Percentiles rank a stretch among this genome's conserved stretches.
These are phyloP conservation scores for Apis cerana DNA, from an alignment of 1,140 invertebrate species.

Conservation along the genomic window DNA sequence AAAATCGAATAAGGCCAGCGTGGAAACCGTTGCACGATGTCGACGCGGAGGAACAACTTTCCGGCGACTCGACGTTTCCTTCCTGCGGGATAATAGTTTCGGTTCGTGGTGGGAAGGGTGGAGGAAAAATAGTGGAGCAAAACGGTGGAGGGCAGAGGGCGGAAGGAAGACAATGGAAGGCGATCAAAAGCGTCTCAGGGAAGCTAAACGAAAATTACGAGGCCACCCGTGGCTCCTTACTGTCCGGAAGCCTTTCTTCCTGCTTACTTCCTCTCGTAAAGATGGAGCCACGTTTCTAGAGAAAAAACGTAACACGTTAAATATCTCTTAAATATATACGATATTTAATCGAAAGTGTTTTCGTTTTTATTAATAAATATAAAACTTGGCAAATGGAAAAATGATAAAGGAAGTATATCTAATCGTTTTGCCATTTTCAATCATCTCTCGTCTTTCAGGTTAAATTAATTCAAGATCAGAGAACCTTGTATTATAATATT, in stretches of 20 bases:
- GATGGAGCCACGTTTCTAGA: constrained; percentile 34
- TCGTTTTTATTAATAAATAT: too few relatives aligned
- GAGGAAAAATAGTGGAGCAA: constrained; percentile 25
- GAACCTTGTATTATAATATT: too few relatives aligned
- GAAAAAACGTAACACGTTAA: not conserved
- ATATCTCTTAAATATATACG: too few relatives aligned
- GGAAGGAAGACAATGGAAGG: constrained; percentile 37
- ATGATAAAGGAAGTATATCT: too few relatives aligned
- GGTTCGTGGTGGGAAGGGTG: not conserved
- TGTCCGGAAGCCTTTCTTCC: constrained; percentile 12
- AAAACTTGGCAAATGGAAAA: too few relatives aligned
- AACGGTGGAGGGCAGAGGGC: not conserved
- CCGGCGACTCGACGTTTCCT: constrained; percentile 28
- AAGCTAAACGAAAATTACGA: constrained; percentile 58
- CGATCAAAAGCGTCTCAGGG: constrained; percentile 48
- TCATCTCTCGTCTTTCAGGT: too few relatives aligned
- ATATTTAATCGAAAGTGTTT: too few relatives aligned
- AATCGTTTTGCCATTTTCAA: too few relatives aligned
- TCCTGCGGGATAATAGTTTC: constrained; percentile 38
- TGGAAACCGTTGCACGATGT: constrained; percentile 3
- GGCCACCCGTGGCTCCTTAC: constrained; percentile 30
- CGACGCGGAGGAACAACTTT: constrained; percentile 11
- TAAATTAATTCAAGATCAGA: too few relatives aligned
- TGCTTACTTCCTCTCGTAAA: constrained; percentile 35
- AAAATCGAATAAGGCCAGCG: constrained; percentile 24